phyloP scores from a whole-genome alignment of 2,888 invertebrate species.

The Sympetrum striolatum region DNA sequence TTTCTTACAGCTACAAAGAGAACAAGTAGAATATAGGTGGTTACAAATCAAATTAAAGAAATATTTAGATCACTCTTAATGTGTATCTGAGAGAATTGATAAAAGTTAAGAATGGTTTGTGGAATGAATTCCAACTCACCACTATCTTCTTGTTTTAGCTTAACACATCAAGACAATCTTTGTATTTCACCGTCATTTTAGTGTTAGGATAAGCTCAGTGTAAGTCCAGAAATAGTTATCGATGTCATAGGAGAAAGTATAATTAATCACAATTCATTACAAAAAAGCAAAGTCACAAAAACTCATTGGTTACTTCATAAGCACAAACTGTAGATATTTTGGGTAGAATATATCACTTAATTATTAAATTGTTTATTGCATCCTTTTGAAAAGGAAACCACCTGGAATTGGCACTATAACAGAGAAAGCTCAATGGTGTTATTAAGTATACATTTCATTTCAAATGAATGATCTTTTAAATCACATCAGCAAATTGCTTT shows the following conservation, averaged over 20 bases:
- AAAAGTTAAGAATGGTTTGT: not conserved
- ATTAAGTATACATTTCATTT: not conserved
- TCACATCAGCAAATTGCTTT: not conserved
- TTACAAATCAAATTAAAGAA: not conserved
- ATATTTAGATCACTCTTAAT: not conserved
- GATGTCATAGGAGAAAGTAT: not conserved
- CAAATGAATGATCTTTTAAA: not conserved
- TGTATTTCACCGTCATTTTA: not conserved
- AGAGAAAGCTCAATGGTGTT: not conserved
- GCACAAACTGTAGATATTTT: not conserved
- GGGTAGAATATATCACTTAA: not conserved
- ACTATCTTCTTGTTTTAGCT: not conserved
- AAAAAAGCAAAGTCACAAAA: not conserved
- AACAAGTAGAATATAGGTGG: not conserved
- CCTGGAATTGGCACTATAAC: not conserved
- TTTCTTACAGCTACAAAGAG: conserved; percentile 14
- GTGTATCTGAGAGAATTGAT: not conserved
- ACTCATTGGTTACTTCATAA: not conserved
- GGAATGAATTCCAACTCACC: not conserved
- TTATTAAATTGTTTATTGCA: not conserved
- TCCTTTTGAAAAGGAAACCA: too few relatives aligned
- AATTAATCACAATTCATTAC: not conserved
- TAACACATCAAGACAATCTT: not conserved
- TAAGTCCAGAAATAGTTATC: too few relatives aligned
- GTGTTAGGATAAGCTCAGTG: not conserved